phyloP scores from a whole-genome alignment of 2,113 vertebrate genomes.

The Centrocercus urophasianus region DNA sequence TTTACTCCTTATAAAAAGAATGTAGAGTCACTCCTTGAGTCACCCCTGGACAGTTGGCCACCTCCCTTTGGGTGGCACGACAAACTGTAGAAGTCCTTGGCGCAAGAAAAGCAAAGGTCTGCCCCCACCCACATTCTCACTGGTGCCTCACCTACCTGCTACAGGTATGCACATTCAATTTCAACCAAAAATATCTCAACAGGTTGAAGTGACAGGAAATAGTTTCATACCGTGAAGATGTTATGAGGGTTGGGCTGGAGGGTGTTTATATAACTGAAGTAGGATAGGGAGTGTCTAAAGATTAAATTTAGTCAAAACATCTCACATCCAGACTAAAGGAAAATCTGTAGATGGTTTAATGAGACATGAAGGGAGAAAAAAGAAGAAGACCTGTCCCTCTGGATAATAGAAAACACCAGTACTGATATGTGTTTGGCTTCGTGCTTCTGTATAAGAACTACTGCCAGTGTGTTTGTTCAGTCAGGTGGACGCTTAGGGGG shows the following conservation, averaged over 20 bases:
- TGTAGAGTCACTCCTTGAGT: background rate
- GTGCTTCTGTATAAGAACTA: background rate
- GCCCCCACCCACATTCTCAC: conserved; percentile 72
- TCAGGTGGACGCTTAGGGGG: background rate
- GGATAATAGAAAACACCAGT: background rate
- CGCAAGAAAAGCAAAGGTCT: conserved; percentile 60
- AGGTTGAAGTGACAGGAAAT: conserved; percentile 49
- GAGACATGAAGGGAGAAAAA: background rate
- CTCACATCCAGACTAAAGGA: background rate
- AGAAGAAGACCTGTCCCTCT: conserved; percentile 19
- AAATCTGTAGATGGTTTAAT: background rate
- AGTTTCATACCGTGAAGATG: conserved; percentile 27
- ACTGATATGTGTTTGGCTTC: background rate
- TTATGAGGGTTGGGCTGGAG: background rate
- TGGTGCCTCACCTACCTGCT: conserved; percentile 77
- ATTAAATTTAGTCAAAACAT: background rate
- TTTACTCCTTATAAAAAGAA: background rate
- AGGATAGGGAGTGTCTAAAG: conserved; percentile 23
- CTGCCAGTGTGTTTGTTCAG: conserved; percentile 14
- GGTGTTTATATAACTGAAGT: background rate
- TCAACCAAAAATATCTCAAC: conserved; percentile 75
- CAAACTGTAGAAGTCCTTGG: background rate
- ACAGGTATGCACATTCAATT: conserved; percentile 68
- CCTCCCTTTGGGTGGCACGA: conserved; percentile 53
- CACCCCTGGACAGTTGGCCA: background rate